Conservation (phyloP, 2,797 vertebrate species). For the Acrossocheilus wenchowensis region DNA sequence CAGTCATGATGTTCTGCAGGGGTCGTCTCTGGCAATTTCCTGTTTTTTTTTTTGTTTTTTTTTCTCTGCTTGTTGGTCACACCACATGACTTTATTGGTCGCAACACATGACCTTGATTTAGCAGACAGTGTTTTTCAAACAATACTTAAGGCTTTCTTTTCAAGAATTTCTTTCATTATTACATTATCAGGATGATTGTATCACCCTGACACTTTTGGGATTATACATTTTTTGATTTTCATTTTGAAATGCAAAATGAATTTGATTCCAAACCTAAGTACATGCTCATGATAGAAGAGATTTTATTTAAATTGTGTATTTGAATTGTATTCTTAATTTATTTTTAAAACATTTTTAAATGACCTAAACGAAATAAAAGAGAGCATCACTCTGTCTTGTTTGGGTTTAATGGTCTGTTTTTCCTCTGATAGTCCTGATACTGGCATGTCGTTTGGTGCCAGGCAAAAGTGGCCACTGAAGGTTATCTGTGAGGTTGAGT, state of each 20-base stretch:
- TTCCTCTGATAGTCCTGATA: not conserved
- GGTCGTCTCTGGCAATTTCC: not conserved
- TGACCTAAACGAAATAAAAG: too few species aligned
- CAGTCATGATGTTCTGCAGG: not conserved
- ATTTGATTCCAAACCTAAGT: not conserved
- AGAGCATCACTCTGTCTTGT: not conserved
- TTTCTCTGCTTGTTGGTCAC: not conserved
- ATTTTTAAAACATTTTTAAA: not conserved
- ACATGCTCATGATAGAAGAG: not conserved
- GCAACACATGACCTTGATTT: not conserved
- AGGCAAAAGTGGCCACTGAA: constrained; percentile 7
- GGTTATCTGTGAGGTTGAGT: constrained; percentile 39
- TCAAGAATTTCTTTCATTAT: not conserved
- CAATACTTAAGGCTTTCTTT: not conserved
- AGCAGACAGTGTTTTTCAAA: too few species aligned
- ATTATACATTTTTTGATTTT: not conserved
- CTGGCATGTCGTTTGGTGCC: constrained; percentile 1
- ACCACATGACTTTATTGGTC: not conserved
- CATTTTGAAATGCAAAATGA: not conserved
- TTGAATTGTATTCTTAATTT: not conserved
- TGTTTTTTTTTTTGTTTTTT: not conserved
- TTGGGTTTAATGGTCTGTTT: not conserved
- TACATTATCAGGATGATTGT: not conserved
- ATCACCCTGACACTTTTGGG: not conserved
- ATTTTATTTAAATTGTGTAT: not conserved